Evolutionary conservation across 2,797 vertebrate genomes (phyloP).

Genomic region (Mus minutoides): DNA sequence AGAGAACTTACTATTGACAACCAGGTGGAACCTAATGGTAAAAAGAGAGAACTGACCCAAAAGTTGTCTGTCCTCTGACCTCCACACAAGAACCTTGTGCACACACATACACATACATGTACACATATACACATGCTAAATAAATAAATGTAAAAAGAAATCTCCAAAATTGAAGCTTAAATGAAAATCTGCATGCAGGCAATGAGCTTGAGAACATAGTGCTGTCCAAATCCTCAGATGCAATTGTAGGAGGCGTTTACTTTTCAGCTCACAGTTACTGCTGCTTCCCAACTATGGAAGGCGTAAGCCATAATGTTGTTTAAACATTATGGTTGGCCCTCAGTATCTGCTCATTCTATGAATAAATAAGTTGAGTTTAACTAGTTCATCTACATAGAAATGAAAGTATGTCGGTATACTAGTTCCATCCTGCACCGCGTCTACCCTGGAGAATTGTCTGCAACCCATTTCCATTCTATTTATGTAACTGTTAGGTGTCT

Average conservation of each 20-base stretch:
- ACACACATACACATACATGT: not conserved
- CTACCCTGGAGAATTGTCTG: conserved; percentile 54
- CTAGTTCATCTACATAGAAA: not conserved
- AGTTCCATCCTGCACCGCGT: not conserved
- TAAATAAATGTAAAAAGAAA: not conserved
- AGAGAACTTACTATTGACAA: not conserved
- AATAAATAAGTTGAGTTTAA: conserved; percentile 34
- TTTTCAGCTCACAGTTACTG: not conserved
- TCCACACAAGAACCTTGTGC: not conserved
- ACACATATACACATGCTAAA: not conserved
- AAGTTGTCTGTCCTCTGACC: not conserved
- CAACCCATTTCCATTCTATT: conserved; percentile 20
- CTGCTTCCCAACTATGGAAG: not conserved
- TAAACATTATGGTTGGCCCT: not conserved
- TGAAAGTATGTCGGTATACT: not conserved
- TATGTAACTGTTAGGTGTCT: conserved; percentile 58
- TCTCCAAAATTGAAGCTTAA: conserved; percentile 2
- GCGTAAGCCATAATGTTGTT: not conserved
- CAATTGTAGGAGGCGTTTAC: not conserved
- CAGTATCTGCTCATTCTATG: not conserved
- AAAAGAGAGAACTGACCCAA: not conserved
- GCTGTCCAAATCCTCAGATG: not conserved
- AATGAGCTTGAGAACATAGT: not conserved
- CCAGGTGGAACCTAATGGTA: not conserved
- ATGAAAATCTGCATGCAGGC: not conserved